Evolutionary conservation across 2,888 invertebrate genomes (phyloP), one percentile per base, ranked within the genome.

Genomic region (Baronia brevicornis): DNA sequence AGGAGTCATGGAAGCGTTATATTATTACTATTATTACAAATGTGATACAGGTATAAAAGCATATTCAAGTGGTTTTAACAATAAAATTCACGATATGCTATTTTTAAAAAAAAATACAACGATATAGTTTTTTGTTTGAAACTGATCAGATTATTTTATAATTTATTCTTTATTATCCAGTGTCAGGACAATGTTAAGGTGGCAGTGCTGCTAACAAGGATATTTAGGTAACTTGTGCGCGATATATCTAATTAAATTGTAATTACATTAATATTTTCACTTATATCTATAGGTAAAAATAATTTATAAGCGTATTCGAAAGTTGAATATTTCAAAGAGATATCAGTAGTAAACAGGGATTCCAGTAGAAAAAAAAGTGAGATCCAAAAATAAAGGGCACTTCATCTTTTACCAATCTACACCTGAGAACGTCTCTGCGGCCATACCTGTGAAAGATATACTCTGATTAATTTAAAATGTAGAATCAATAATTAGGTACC

Each of bases 341-440:
- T 66, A 63, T 66, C 63, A 60, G 43, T 62, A 70, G 66, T 67
- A 63, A 61, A 70, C 62, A 60, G 42, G 48, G 30, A 48, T 47
- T 46, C 42, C 52, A 44, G 51, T 53, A 67, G 66, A 51, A 68
- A 78, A 75, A 77, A 66, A 72, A 62, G 68, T 60, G 53, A 44
- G 46, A 45, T 80, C 75, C 70, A 80, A 80, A 80, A 80, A 80
- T 80, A 80, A 67, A 59, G 56, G 62, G 58, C 55, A 51, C 42
- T 64, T 28, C 42, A 43, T 43, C 22, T 43, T 45, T 39, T 32
- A 33, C 35, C 43, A 39, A 39, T 48, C 39, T 71, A 75, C 42
- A 71, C 48, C 48, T 72, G 74, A 72, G 74, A 53, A 59, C 78
- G 73, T 43, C 45, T 61, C 71, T 71, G 69, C 15, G 44, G 62